These are phyloP conservation scores for Pseudomyrmex flavicornis DNA, from an alignment of 1,140 invertebrate genomes.

Conservation along the genomic window DNA sequence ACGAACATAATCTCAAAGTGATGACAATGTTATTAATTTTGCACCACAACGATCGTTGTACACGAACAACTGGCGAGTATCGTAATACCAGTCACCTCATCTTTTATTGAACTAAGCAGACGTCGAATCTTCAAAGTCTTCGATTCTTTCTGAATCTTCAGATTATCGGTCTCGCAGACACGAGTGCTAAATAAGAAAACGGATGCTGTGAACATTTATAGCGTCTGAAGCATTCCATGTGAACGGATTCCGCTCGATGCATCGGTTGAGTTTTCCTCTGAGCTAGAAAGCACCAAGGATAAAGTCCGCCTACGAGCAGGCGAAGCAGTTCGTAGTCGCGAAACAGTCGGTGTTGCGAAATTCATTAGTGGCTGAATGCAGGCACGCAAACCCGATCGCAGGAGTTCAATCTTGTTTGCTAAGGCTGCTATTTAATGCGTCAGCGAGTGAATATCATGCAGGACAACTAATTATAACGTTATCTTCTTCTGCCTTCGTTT, in stretches of 20 bases:
- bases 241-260: slow-evolving; percentile 42
- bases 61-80: not conserved
- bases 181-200: slow-evolving; percentile 23
- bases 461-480: not conserved
- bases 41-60: not conserved
- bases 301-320: slow-evolving; percentile 54
- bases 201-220: slow-evolving; percentile 22
- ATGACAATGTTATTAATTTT: slow-evolving; percentile 44
- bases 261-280: slow-evolving; percentile 44
- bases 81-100: not conserved
- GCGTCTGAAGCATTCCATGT: slow-evolving; percentile 6
- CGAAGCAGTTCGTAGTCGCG: slow-evolving; percentile 55
- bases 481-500: too few relatives aligned
- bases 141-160: not conserved
- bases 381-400: slow-evolving; percentile 40
- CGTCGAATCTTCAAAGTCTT: not conserved
- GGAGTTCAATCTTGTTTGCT: slow-evolving; percentile 47
- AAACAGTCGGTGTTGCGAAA: slow-evolving; percentile 73
- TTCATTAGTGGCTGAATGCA: slow-evolving; percentile 75
- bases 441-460: slow-evolving; percentile 25
- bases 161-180: not conserved
- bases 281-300: slow-evolving; percentile 69
- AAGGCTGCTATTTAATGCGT: slow-evolving; percentile 19
- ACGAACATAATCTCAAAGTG: slow-evolving; percentile 17
- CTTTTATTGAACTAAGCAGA: not conserved